These are phyloP conservation scores for Glaucidium brasilianum DNA, from an alignment of 2,113 vertebrate species.

Conservation along the genomic window DNA sequence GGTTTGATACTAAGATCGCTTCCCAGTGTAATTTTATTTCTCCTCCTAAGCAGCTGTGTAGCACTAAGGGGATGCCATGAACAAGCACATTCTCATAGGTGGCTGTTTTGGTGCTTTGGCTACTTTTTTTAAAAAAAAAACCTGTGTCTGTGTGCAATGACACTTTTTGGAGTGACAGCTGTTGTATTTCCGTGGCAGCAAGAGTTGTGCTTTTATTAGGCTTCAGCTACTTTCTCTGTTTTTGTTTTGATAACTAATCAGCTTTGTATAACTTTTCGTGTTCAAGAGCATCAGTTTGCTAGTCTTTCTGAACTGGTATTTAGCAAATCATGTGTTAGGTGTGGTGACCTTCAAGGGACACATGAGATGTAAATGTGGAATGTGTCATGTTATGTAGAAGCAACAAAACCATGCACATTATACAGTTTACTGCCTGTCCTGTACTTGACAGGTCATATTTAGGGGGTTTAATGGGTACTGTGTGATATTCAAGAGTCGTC, in stretches of 20 bases:
- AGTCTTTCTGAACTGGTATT: background rate
- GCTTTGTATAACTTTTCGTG: background rate
- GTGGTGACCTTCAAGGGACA: background rate
- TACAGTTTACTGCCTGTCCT: background rate
- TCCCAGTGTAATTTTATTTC: background rate
- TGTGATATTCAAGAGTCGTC: background rate
- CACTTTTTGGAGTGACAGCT: background rate
- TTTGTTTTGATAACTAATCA: background rate
- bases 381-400: background rate
- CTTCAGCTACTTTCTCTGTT: background rate
- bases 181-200: background rate
- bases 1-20: background rate
- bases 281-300: background rate
- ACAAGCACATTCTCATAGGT: background rate
- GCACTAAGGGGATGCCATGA: background rate
- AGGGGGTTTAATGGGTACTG: too few species aligned
- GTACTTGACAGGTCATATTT: background rate
- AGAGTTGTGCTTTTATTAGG: background rate
- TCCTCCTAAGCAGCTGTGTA: background rate
- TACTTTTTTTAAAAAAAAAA: background rate
- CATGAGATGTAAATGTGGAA: background rate
- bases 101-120: background rate
- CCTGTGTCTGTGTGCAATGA: accelerated
- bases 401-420: too few species aligned
- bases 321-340: background rate